Conservation (phyloP, 2,888 invertebrate species). For the Morpho deidamia region DNA sequence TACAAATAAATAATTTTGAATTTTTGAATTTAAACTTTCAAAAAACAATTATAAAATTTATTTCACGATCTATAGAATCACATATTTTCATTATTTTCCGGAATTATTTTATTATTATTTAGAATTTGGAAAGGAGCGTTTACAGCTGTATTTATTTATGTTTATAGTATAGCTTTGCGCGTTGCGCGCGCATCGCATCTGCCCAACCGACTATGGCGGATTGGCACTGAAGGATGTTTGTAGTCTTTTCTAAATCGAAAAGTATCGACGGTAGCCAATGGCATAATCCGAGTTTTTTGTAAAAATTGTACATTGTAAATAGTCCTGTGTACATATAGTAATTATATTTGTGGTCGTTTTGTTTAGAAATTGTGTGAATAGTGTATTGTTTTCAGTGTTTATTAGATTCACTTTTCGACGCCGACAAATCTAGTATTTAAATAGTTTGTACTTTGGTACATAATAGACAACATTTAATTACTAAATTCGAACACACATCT, state of each 20-base stretch:
- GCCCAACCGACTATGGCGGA: slow-evolving; percentile 76
- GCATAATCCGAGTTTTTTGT: slow-evolving; percentile 81
- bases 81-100: too few species aligned
- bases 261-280: slow-evolving; percentile 83
- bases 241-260: slow-evolving; percentile 77
- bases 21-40: too few species aligned
- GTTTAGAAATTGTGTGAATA: slow-evolving; percentile 80
- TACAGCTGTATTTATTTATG: slow-evolving; percentile 47
- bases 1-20: too few species aligned
- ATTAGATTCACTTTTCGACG: slow-evolving; percentile 80
- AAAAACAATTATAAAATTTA: too few species aligned
- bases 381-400: slow-evolving; percentile 79
- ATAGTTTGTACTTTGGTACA: slow-evolving; percentile 68
- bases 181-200: slow-evolving; percentile 78
- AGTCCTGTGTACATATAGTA: slow-evolving; percentile 86
- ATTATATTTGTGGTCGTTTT: slow-evolving; percentile 82
- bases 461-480: slow-evolving; percentile 48
- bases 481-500: slow-evolving; percentile 33
- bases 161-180: slow-evolving; percentile 72
- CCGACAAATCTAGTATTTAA: slow-evolving; percentile 70
- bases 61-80: too few species aligned
- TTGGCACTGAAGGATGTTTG: slow-evolving; percentile 74
- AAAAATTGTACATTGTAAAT: slow-evolving; percentile 85
- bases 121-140: slow-evolving; percentile 29
- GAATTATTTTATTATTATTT: too few species aligned